Percentiles rank a stretch among this genome's conserved stretches.
Conservation (phyloP, 53 echinoderm and acorn worm genomes). For the Hippasteria phrygiana region DNA sequence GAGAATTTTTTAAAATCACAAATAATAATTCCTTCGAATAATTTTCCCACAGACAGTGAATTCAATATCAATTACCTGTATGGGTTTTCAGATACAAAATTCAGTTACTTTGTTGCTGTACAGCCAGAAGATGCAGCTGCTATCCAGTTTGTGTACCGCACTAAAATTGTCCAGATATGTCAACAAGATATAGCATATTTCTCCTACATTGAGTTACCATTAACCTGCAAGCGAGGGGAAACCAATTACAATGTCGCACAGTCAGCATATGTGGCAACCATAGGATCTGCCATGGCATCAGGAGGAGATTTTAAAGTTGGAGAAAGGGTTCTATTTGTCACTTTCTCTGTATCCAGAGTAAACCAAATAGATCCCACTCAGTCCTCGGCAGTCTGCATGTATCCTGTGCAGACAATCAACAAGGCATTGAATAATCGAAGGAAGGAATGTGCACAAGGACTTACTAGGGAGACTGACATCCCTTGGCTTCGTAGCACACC, state of each 20-base stretch:
- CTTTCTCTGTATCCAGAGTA: slow-evolving; percentile 72
- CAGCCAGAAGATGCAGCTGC: slow-evolving; percentile 53
- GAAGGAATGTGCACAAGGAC: slow-evolving; percentile 66
- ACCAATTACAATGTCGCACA: slow-evolving; percentile 89
- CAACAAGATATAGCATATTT: slow-evolving; percentile 67
- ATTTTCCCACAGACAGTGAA: background rate
- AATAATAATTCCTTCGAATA: slow-evolving; percentile 32
- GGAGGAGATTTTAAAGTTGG: slow-evolving; percentile 29
- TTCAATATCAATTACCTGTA: slow-evolving; percentile 90
- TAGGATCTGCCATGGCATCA: slow-evolving; percentile 62
- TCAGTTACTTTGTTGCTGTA: slow-evolving; percentile 88
- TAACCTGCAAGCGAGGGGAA: slow-evolving; percentile 62
- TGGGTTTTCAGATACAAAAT: slow-evolving; percentile 81
- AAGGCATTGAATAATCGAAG: slow-evolving; percentile 70
- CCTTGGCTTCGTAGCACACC: slow-evolving; percentile 57
- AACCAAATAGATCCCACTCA: slow-evolving; percentile 68
- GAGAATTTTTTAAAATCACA: background rate
- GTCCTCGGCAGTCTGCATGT: slow-evolving; percentile 93
- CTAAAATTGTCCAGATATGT: slow-evolving; percentile 86
- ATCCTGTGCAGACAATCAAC: slow-evolving; percentile 75
- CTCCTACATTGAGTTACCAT: slow-evolving; percentile 92
- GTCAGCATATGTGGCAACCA: slow-evolving; percentile 79
- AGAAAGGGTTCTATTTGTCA: slow-evolving; percentile 83
- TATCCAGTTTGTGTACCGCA: slow-evolving; percentile 43
- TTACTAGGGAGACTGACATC: slow-evolving; percentile 39